Evolutionary conservation across 2,888 invertebrate species (phyloP).

Genomic region (Trissoscelio sp.): DNA sequence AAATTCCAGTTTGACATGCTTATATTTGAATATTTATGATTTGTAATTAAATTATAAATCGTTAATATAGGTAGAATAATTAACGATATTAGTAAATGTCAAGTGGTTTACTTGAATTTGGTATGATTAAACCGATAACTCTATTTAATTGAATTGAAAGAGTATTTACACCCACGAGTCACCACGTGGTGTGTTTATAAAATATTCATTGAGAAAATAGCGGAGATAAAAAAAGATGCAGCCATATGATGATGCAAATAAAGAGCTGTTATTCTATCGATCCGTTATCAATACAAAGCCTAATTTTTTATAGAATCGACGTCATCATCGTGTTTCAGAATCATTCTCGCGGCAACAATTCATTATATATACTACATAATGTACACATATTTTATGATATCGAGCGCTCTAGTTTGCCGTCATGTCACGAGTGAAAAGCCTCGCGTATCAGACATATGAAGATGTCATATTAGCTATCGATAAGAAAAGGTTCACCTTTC

Average conservation of each 20-base stretch:
- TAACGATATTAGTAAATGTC: too few species aligned
- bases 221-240: conserved; percentile 29
- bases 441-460: conserved; percentile 30
- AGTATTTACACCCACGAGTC: conserved; percentile 3
- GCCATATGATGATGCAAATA: conserved; percentile 40
- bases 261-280: conserved; percentile 40
- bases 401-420: conserved; percentile 58
- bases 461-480: conserved; percentile 48
- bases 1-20: too few species aligned
- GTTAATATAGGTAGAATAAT: too few species aligned
- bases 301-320: conserved; percentile 66
- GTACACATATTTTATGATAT: conserved; percentile 51
- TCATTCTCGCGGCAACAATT: conserved; percentile 64
- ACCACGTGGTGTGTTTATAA: not conserved
- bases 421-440: conserved; percentile 43
- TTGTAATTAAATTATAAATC: too few species aligned
- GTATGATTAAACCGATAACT: too few species aligned
- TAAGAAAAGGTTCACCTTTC: conserved; percentile 43
- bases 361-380: conserved; percentile 53
- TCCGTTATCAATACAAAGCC: conserved; percentile 51
- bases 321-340: conserved; percentile 61
- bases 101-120: too few species aligned
- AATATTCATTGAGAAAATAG: conserved; percentile 18
- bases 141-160: not conserved
- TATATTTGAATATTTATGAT: too few species aligned